phyloP scores from a whole-genome alignment of 35 echinoderm and acorn worm species.

The Heliocidaris erythrogramma region DNA sequence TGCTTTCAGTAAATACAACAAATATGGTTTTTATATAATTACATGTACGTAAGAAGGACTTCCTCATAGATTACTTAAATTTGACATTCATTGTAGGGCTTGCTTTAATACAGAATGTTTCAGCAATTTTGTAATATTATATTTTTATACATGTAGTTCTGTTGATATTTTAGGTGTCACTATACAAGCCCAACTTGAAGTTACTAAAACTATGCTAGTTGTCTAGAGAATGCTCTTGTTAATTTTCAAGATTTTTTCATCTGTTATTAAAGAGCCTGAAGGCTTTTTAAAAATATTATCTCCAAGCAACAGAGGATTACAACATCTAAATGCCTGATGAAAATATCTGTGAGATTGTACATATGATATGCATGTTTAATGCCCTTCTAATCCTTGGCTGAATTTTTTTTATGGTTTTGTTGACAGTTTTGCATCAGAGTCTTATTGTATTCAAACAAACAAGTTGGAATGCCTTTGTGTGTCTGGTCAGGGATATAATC shows the following conservation, averaged over 20 bases:
- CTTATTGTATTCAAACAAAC: neutral
- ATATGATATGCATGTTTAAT: too few relatives aligned
- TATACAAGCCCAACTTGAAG: neutral
- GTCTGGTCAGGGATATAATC: neutral
- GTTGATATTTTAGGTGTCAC: neutral
- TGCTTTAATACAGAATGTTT: too few relatives aligned
- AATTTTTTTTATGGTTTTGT: neutral
- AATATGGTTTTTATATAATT: too few relatives aligned
- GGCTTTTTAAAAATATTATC: too few relatives aligned
- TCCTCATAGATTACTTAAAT: too few relatives aligned
- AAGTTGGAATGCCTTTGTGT: neutral
- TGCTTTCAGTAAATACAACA: too few relatives aligned
- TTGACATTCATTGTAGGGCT: too few relatives aligned
- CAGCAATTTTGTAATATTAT: neutral
- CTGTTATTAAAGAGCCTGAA: neutral
- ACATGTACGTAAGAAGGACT: too few relatives aligned
- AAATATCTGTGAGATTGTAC: too few relatives aligned
- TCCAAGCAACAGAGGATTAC: too few relatives aligned
- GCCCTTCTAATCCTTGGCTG: neutral
- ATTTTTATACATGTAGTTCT: neutral
- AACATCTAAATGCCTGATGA: too few relatives aligned
- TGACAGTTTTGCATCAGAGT: neutral
- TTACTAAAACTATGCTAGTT: too few relatives aligned
- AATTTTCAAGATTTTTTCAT: neutral
- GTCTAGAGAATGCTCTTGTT: neutral